Evolutionary conservation across 2,797 vertebrate species (phyloP), one percentile per base, ranked within the genome.

Genomic region (Pachyuromys duprasi): DNA sequence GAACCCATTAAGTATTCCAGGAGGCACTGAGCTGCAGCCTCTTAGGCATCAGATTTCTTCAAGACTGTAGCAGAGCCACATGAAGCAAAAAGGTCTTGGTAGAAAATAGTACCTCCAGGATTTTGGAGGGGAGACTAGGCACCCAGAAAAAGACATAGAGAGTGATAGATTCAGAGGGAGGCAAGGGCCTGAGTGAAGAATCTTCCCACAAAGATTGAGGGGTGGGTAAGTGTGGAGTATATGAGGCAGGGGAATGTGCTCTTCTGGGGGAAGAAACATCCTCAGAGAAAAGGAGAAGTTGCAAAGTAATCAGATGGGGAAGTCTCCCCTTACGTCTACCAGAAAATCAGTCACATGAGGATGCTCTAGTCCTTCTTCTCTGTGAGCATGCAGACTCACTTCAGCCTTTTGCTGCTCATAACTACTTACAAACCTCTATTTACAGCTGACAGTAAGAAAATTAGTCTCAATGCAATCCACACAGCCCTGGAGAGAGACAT

Each of bases 371-470:
- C 24, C 0, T 17, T 15, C 1, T 7, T 49, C 49, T 49, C 49
- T 15, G 39, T 67, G 76, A 90, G 60, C 60, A 7, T 0, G 1
- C 8, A 63, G 60, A 13, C 57, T 80, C 42, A 0, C 94, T 83
- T 75, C 92, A 9, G 7, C 8, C n/a, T 90, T 63, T 69, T 49
- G 24, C 12, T 8, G 49, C 57, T 82, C 22, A 11, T 79, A 36
- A 53, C 81, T 91, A 49, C 26, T 79, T 92, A 84, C 45, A 63
- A 95, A 83, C n/a, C 26, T 36, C 60, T 70, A 69, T 75, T 90
- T 75, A 65, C 78, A 20, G 72, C 22, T 72, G 86, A 80, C 60
- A 65, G 87, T 36, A 18, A 79, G 67, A 89, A 97, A 91, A 69
- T 84, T 63, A 69, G 75, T 78, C 57, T 82, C 55, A 20, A 0